These are phyloP conservation scores for Solea solea DNA, from an alignment of 2,113 vertebrate species.

Conservation along the genomic window DNA sequence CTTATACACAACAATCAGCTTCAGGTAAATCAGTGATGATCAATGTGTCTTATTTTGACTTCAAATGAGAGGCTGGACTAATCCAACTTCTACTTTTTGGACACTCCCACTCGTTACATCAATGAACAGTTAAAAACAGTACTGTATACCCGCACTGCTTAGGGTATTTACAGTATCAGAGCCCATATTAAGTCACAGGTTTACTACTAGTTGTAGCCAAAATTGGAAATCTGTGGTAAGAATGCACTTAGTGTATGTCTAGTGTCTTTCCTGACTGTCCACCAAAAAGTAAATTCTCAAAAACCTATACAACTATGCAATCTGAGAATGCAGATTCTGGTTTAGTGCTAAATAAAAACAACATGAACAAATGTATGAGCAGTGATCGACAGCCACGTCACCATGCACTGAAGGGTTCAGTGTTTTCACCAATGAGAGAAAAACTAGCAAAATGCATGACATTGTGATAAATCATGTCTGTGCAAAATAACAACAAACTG, in stretches of 20 bases:
- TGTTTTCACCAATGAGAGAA: constrained; percentile 12
- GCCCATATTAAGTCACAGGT: constrained; percentile 10
- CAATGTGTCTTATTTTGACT: constrained; percentile 17
- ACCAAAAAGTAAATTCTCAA: constrained; percentile 13
- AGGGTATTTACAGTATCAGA: not conserved
- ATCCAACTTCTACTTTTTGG: not conserved
- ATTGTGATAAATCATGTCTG: constrained; percentile 15
- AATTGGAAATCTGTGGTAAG: constrained; percentile 32
- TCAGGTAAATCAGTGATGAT: constrained; percentile 19
- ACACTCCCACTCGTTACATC: constrained; percentile 4
- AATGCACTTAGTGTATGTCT: constrained; percentile 70
- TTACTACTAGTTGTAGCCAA: constrained; percentile 30
- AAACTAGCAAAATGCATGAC: constrained; percentile 22
- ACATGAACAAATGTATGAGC: not conserved
- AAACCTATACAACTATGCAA: not conserved
- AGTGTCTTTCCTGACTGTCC: constrained; percentile 16
- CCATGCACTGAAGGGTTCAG: constrained; percentile 15
- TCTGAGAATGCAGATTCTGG: not conserved
- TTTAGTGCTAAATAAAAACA: constrained; percentile 19
- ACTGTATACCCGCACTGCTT: constrained; percentile 3
- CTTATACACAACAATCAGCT: constrained; percentile 26
- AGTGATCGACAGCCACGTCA: constrained; percentile 22
- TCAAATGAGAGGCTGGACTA: constrained; percentile 10
- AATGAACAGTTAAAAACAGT: constrained; percentile 10
- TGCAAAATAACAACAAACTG: constrained; percentile 29